phyloP scores from a whole-genome alignment of 2,888 invertebrate species.

The Eristalis arbustorum region DNA sequence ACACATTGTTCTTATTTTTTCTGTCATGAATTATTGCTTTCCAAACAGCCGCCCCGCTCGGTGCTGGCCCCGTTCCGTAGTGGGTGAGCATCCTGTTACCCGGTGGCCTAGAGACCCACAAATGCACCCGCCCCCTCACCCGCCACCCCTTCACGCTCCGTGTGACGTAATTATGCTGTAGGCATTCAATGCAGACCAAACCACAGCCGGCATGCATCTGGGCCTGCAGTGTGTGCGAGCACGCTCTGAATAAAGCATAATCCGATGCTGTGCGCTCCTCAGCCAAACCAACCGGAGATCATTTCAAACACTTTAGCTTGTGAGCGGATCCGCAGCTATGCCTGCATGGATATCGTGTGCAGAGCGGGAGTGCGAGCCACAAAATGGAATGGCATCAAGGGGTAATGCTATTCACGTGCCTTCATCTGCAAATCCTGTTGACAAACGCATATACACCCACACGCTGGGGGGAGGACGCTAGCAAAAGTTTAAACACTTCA shows the following conservation, averaged over 20 bases:
- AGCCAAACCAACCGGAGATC: conserved; percentile 56
- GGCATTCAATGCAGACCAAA: conserved; percentile 49
- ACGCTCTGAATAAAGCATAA: conserved; percentile 25
- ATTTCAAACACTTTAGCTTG: conserved; percentile 50
- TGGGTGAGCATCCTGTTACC: conserved; percentile 13
- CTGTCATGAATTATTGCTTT: conserved; percentile 36
- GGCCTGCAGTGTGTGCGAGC: background rate
- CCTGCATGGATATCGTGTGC: background rate
- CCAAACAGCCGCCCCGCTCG: background rate
- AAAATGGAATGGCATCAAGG: conserved; percentile 20
- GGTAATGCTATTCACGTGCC: conserved; percentile 24
- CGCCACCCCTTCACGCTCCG: conserved; percentile 5
- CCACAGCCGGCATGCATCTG: background rate
- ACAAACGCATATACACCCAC: conserved; percentile 12
- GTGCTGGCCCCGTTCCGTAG: too few species aligned
- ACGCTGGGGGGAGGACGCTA: background rate
- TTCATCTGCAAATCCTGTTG: conserved; percentile 40
- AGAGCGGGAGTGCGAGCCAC: background rate
- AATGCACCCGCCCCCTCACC: conserved; percentile 24
- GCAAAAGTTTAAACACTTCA: conserved; percentile 52
- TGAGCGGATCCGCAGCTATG: background rate
- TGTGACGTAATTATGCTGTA: conserved; percentile 53
- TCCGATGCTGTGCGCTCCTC: conserved; percentile 23
- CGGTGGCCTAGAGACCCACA: conserved; percentile 63
- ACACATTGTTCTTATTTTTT: conserved; percentile 26